Evolutionary conservation across 2,113 vertebrate genomes (phyloP).

Genomic region (Prolemur simus): DNA sequence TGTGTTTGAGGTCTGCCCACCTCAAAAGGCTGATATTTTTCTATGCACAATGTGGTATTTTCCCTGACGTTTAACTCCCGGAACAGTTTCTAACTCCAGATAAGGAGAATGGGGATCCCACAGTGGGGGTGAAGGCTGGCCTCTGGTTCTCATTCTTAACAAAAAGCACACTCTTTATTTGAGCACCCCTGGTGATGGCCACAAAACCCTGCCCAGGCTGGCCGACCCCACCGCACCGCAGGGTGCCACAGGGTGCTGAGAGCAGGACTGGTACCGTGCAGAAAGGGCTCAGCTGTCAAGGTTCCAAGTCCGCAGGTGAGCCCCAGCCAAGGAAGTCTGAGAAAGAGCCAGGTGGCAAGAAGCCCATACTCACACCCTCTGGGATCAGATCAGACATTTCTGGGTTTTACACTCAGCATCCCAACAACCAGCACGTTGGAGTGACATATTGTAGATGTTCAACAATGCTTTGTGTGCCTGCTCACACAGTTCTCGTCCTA

Average conservation of each 20-base stretch:
- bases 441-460: neutral
- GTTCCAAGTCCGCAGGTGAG: constrained; percentile 60
- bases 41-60: neutral
- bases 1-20: neutral
- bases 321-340: constrained; percentile 44
- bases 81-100: neutral
- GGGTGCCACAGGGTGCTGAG: neutral
- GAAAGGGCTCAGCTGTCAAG: neutral
- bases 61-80: neutral
- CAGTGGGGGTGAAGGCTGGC: neutral
- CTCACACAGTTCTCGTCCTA: neutral
- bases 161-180: neutral
- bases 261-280: neutral
- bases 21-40: constrained; percentile 38
- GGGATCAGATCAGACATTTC: constrained; percentile 31
- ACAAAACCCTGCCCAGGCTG: neutral
- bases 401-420: neutral
- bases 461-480: neutral
- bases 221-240: neutral
- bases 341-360: constrained; percentile 56
- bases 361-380: constrained; percentile 57
- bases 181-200: neutral
- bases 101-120: neutral
- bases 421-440: neutral
- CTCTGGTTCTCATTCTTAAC: neutral